These are phyloP conservation scores for Rhinella marina DNA, from an alignment of 2,797 vertebrate genomes.

Conservation along the genomic window DNA sequence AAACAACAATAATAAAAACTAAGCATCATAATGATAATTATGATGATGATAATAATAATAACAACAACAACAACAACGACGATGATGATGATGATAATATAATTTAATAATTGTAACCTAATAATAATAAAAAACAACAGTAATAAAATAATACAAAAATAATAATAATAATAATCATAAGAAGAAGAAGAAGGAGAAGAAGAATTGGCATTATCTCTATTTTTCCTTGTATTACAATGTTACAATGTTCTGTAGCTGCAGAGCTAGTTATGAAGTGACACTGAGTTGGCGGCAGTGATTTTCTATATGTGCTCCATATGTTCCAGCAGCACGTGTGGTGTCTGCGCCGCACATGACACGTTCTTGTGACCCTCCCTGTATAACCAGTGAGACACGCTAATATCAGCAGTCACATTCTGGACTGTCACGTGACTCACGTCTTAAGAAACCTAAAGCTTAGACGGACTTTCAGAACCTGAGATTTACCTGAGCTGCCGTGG, in stretches of 20 bases:
- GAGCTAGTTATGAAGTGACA: neutral
- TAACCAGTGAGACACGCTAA: neutral
- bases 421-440: neutral
- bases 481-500: constrained; percentile 32
- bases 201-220: neutral
- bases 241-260: neutral
- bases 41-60: too few species aligned
- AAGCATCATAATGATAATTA: too few species aligned
- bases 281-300: neutral
- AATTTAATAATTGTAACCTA: too few species aligned
- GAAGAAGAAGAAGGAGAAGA: too few species aligned
- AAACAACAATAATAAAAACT: too few species aligned
- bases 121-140: too few species aligned
- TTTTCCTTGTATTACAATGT: neutral
- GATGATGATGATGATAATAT: too few species aligned
- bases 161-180: too few species aligned
- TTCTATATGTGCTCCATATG: neutral
- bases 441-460: constrained; percentile 23
- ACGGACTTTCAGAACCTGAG: constrained; percentile 21
- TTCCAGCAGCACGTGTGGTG: neutral
- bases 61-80: too few species aligned
- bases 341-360: neutral
- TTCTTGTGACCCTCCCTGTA: neutral
- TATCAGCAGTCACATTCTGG: constrained; percentile 13
- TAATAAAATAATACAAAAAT: too few species aligned